Base-by-base conservation (phyloP, 2,888 invertebrate genomes). In the Troilus luridus region DNA sequence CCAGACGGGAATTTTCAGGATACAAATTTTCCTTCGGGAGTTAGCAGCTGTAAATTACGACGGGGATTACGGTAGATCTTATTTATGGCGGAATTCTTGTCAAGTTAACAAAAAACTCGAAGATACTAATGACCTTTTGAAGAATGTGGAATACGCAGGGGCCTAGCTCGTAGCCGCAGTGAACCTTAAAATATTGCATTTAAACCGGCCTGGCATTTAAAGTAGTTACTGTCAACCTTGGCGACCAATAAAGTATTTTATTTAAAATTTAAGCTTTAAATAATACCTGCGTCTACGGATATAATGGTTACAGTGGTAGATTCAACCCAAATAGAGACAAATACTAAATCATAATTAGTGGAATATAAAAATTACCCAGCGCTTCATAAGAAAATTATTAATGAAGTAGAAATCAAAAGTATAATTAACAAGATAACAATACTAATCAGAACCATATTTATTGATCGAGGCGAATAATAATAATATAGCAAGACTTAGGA, bases 41-140 rank as follows among this genome's bases (percentile, higher is more conserved):
- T 67, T 67, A 67, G 67, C 24, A 67, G 24, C 67, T 67, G 67
- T 67, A 67, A 67, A 67, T 67, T 67, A 67, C 67, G 24, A 14
- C 9, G 6, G 24, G 24, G 67, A 67, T 67, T 24, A 67, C 17
- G 72, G 27, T 14, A 77, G 72, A 77, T 41, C 72, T 77, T 77
- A 77, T 77, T 77, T 77, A 77, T 77, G 72, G 72, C 72, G 27
- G 72, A 77, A 77, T 77, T 77, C 72, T 41, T 77, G 72, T 77
- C 72, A 77, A 77, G 72, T 77, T 77, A 77, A 77, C 72, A 77
- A 77, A 77, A 77, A 77, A 77, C 72, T 77, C 27, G 17, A 77
- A 0, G 72, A 77, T 77, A 77, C 72, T 77, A 77, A 77, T 77
- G 72, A 77, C 72, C 72, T 77, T 77, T 77, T 19, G 41, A 8